These are phyloP conservation scores for Kryphioiulus occultus DNA, from an alignment of 2,888 invertebrate genomes.

Conservation along the genomic window DNA sequence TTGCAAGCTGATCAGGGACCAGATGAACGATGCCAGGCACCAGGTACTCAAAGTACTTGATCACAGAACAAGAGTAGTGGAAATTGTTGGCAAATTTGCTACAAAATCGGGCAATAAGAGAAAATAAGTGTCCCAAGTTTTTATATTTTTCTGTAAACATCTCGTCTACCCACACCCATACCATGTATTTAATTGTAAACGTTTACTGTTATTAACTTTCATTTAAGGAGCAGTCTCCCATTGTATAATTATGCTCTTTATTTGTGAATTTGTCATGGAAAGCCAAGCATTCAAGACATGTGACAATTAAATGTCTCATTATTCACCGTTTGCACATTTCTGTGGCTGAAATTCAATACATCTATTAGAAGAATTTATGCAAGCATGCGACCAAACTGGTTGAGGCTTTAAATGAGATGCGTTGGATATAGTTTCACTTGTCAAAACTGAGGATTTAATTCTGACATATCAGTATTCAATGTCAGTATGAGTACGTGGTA, in stretches of 20 bases:
- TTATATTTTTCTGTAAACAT: no score
- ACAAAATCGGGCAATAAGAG: conserved; percentile 92
- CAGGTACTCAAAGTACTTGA: conserved; percentile 90
- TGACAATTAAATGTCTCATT: neutral
- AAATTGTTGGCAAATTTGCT: conserved; percentile 88
- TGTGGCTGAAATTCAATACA: neutral
- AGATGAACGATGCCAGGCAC: conserved; percentile 85
- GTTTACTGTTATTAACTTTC: neutral
- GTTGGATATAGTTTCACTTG: no score
- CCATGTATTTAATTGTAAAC: neutral
- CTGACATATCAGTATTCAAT: no score
- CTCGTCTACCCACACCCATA: neutral
- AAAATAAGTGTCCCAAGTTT: conserved; percentile 63
- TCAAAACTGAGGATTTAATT: no score
- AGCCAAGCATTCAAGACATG: neutral
- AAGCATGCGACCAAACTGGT: no score
- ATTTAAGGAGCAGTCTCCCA: neutral
- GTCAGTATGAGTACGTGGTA: no score
- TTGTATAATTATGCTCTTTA: neutral
- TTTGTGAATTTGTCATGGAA: neutral
- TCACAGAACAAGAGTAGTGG: conserved; percentile 86
- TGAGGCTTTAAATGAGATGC: no score
- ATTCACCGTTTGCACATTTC: neutral
- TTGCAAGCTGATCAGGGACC: conserved; percentile 90
- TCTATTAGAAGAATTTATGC: neutral